phyloP scores from a whole-genome alignment of 2,113 vertebrate genomes.

The Sebastes fasciatus region DNA sequence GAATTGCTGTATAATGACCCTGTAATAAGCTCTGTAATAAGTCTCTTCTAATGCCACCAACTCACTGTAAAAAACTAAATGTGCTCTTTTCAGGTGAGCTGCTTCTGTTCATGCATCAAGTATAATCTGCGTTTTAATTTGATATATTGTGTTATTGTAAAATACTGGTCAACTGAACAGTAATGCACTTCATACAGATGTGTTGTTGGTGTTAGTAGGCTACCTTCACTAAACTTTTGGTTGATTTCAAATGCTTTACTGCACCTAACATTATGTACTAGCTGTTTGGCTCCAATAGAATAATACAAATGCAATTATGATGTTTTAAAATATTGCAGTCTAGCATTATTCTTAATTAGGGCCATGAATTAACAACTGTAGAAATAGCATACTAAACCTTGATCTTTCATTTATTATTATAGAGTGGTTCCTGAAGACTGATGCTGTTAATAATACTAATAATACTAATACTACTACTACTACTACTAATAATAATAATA shows the following conservation, averaged over 20 bases:
- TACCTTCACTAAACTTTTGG: background rate
- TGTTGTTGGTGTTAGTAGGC: background rate
- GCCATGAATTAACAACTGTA: background rate
- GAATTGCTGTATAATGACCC: background rate
- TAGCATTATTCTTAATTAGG: background rate
- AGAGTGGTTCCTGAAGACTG: background rate
- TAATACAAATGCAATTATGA: background rate
- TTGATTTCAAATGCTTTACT: background rate
- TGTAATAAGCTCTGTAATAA: background rate
- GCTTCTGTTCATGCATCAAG: background rate
- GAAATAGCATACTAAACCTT: background rate
- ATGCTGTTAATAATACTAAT: background rate
- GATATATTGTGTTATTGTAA: background rate
- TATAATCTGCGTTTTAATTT: background rate
- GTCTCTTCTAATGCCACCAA: background rate
- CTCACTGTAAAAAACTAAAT: slow-evolving; percentile 49
- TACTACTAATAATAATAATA: no score
- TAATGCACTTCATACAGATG: background rate
- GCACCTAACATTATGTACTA: background rate
- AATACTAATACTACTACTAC: no score
- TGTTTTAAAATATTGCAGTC: background rate
- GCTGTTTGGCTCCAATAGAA: background rate
- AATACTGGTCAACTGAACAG: background rate
- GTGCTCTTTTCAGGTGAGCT: slow-evolving; percentile 95
- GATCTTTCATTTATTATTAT: background rate